Percentiles rank a stretch among this genome's conserved stretches.
Evolutionary conservation across 2,113 vertebrate genomes (phyloP).

Genomic region (Cyanoramphus novaezelandiae): DNA sequence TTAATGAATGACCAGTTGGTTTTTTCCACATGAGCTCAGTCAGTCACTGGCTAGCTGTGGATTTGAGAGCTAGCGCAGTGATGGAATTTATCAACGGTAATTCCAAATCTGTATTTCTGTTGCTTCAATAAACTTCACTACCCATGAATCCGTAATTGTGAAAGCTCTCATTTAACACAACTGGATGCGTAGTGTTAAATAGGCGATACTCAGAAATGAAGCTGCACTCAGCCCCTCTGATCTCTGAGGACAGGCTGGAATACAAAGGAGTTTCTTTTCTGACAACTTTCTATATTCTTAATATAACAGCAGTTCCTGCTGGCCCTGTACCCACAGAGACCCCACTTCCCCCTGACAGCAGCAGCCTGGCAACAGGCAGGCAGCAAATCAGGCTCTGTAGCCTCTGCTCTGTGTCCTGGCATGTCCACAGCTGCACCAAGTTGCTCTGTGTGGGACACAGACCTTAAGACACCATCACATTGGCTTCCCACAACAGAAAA

Average conservation of each 20-base stretch:
- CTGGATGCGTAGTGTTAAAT: neutral
- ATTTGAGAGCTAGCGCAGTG: neutral
- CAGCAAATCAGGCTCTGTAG: neutral
- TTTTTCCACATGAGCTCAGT: neutral
- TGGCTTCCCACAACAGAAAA: neutral
- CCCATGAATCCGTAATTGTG: neutral
- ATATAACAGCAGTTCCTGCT: neutral
- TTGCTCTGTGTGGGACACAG: neutral
- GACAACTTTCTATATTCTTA: neutral
- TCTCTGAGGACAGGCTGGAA: too few relatives aligned
- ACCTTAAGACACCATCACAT: accelerated
- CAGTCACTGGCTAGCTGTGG: neutral
- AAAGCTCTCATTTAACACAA: neutral
- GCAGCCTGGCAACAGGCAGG: neutral
- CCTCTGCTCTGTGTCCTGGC: neutral
- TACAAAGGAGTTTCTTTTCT: neutral
- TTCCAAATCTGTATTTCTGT: neutral
- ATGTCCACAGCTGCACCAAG: neutral
- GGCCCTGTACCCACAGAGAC: neutral
- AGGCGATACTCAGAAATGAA: neutral
- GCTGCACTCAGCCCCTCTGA: neutral
- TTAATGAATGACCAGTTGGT: neutral
- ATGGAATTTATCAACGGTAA: neutral
- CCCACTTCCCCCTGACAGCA: neutral
- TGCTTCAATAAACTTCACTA: neutral